These are phyloP conservation scores for Equus quagga DNA, from an alignment of 2,113 vertebrate genomes.

Conservation along the genomic window DNA sequence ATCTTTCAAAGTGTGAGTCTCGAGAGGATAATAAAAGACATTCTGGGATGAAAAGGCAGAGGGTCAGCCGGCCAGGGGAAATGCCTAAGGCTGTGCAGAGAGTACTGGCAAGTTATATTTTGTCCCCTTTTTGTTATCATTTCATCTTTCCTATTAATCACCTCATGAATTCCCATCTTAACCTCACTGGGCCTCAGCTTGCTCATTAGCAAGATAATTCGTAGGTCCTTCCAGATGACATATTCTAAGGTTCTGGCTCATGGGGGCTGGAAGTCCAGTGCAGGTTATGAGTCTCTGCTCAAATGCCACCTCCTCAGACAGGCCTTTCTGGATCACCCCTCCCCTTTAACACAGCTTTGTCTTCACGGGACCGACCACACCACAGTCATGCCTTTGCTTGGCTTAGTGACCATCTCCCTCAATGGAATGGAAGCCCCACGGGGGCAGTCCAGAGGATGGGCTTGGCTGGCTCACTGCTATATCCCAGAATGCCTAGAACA, in stretches of 20 bases:
- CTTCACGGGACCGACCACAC: background rate
- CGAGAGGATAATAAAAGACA: background rate
- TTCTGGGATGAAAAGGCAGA: background rate
- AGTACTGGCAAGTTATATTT: background rate
- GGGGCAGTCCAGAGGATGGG: background rate
- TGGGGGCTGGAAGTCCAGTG: background rate
- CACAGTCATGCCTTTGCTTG: background rate
- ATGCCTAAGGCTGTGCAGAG: background rate
- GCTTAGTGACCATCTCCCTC: background rate
- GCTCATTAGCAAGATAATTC: background rate
- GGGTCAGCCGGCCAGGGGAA: background rate
- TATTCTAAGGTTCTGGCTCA: background rate
- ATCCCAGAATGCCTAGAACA: background rate
- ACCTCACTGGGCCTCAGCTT: background rate
- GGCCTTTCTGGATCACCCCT: background rate
- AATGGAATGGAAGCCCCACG: background rate
- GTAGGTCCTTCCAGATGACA: background rate
- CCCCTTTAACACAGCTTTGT: background rate
- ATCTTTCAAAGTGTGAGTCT: background rate
- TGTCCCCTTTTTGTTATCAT: background rate
- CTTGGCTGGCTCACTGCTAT: background rate
- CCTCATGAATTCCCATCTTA: background rate
- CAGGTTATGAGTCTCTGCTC: background rate
- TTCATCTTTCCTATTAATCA: background rate
- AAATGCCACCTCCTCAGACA: constrained; percentile 24